Percentiles rank a stretch among this genome's conserved stretches.
phyloP scores from a whole-genome alignment of 2,888 invertebrate genomes.

The Odontocerum albicorne region DNA sequence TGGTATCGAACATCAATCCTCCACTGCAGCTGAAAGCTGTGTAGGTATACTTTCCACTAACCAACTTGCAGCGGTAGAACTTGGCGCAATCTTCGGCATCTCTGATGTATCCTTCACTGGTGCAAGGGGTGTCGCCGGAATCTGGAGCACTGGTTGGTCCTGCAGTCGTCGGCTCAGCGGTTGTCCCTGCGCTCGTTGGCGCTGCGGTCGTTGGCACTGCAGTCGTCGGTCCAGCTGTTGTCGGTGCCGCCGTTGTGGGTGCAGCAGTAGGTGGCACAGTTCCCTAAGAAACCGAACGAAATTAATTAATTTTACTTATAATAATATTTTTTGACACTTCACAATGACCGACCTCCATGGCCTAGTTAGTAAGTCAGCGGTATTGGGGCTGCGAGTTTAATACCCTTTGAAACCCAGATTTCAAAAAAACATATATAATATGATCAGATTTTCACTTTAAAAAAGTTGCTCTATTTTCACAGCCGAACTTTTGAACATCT shows the following conservation, averaged over 20 bases:
- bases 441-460: too few species aligned
- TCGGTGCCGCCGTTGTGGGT: background rate
- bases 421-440: too few species aligned
- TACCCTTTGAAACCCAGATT: too few species aligned
- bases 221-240: background rate
- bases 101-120: conserved; percentile 2
- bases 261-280: background rate
- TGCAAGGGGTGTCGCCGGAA: background rate
- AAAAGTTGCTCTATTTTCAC: too few species aligned
- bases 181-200: background rate
- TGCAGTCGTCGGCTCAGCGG: background rate
- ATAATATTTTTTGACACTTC: background rate
- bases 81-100: conserved; percentile 7
- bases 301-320: background rate
- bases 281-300: background rate
- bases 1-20: background rate
- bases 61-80: conserved; percentile 7
- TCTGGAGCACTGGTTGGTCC: background rate
- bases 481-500: too few species aligned
- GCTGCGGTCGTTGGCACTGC: background rate
- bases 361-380: too few species aligned
- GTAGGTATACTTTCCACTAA: background rate
- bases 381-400: too few species aligned
- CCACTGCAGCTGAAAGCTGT: background rate
- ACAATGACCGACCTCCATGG: too few species aligned